These are phyloP conservation scores for Oceanites oceanicus DNA, from an alignment of 2,113 vertebrate genomes.

Conservation along the genomic window DNA sequence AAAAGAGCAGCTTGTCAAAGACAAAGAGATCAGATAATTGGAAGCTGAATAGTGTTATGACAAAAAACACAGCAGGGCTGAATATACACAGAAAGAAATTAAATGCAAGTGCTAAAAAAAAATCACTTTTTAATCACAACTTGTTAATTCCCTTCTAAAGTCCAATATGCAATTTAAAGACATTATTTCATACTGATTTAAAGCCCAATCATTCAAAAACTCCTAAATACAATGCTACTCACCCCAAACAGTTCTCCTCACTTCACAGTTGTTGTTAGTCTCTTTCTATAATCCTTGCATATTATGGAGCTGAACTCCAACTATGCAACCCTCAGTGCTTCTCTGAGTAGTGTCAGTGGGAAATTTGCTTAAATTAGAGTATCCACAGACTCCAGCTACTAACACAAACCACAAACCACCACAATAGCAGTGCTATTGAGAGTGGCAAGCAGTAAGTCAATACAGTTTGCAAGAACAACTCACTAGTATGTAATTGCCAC, in stretches of 20 bases:
- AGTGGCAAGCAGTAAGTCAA: background rate
- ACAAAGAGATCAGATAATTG: background rate
- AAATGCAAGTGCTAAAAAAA: background rate
- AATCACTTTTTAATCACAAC: background rate
- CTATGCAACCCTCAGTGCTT: background rate
- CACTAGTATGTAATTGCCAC: background rate
- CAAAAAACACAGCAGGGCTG: background rate
- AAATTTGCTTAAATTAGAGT: background rate
- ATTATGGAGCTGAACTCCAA: background rate
- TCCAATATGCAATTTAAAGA: background rate
- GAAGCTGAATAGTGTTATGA: background rate
- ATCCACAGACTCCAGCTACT: background rate
- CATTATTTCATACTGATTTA: background rate
- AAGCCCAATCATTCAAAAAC: background rate
- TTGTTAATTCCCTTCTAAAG: background rate
- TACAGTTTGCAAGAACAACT: background rate
- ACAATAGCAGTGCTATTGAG: background rate
- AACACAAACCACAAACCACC: background rate
- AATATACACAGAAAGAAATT: background rate
- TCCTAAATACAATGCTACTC: background rate
- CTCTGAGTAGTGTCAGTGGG: background rate
- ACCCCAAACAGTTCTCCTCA: background rate
- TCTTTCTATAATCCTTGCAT: background rate
- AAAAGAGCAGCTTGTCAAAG: background rate
- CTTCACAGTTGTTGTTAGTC: background rate